These are phyloP conservation scores for Aradus depressus DNA, from an alignment of 2,888 invertebrate genomes.

Conservation along the genomic window DNA sequence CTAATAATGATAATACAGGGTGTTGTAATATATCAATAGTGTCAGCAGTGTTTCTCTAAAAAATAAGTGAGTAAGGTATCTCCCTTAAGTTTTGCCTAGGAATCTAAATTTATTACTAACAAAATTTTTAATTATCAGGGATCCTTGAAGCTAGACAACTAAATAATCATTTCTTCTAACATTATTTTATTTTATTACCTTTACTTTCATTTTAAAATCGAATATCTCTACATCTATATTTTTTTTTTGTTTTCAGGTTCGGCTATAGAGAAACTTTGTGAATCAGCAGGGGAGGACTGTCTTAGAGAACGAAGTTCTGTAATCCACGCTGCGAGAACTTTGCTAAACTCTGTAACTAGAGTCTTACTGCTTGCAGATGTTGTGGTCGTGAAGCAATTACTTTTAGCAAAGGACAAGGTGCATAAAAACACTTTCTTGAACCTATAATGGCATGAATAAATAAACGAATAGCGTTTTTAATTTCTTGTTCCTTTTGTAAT, in stretches of 20 bases:
- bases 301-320: conserved; percentile 55
- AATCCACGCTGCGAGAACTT: conserved; percentile 83
- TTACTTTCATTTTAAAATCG: background rate
- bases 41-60: too few species aligned
- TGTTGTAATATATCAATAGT: too few species aligned
- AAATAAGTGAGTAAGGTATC: too few species aligned
- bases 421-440: too few species aligned
- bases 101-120: too few species aligned
- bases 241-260: conserved; percentile 50
- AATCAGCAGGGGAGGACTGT: conserved; percentile 51
- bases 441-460: too few species aligned
- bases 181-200: conserved; percentile 3
- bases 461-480: too few species aligned
- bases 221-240: background rate
- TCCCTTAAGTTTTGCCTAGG: too few species aligned
- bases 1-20: too few species aligned
- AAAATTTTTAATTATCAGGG: too few species aligned
- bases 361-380: conserved; percentile 93
- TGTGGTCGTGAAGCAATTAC: conserved; percentile 91
- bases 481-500: too few species aligned
- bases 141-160: background rate
- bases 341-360: conserved; percentile 88
- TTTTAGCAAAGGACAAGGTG: conserved; percentile 93
- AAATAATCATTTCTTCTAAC: background rate
- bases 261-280: conserved; percentile 85